Evolutionary conservation across 1,140 invertebrate genomes (phyloP).

Genomic region (Sminthurinus signatus): DNA sequence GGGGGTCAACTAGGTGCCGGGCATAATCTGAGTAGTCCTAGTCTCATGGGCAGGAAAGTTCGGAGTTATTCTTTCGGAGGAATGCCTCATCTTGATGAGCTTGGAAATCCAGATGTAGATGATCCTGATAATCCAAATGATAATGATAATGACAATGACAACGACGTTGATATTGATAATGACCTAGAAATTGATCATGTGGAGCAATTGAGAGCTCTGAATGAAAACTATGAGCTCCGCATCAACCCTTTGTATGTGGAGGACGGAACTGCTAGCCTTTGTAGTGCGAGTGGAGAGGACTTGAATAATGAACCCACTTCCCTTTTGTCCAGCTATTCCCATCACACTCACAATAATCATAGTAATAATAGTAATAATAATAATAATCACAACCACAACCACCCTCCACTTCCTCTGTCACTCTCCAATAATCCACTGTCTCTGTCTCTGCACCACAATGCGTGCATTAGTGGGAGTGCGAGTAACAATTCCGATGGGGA

Average conservation of each 20-base stretch:
- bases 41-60: constrained; percentile 47
- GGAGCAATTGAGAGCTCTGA: no score
- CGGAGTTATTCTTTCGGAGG: constrained; percentile 69
- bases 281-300: not conserved
- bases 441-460: constrained; percentile 14
- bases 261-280: constrained; percentile 11
- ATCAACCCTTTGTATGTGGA: constrained; percentile 54
- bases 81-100: constrained; percentile 62
- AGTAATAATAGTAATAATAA: no score
- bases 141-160: no score
- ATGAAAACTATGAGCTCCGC: constrained; percentile 41
- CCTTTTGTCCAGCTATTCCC: no score
- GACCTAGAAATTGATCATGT: no score
- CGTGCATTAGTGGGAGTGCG: constrained; percentile 13
- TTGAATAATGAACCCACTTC: not conserved
- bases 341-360: constrained; percentile 5
- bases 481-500: constrained; percentile 53
- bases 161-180: no score
- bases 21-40: not conserved
- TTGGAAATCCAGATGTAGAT: constrained; percentile 51
- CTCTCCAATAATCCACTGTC: no score
- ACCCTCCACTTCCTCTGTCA: constrained; percentile 11
- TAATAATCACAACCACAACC: no score
- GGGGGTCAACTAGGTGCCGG: not conserved
- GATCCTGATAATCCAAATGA: no score